phyloP scores from a whole-genome alignment of 1,140 invertebrate species.

The Belonocnema kinseyi region DNA sequence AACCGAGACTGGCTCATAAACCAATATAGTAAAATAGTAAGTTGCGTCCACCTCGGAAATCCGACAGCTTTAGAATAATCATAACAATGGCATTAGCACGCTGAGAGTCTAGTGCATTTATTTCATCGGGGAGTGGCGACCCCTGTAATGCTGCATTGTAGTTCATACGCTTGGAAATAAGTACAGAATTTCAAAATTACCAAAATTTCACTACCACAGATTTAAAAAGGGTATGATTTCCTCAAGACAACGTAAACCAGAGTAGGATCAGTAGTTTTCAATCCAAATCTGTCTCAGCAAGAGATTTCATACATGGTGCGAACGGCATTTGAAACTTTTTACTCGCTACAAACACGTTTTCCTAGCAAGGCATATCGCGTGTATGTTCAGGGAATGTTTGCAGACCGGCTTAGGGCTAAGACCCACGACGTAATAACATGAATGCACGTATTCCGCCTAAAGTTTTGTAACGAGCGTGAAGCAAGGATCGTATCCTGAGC shows the following conservation, averaged over 20 bases:
- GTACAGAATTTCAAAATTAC: too few relatives aligned
- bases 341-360: slow-evolving; percentile 42
- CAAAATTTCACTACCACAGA: too few relatives aligned
- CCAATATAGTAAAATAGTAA: too few relatives aligned
- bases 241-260: not conserved
- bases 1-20: too few relatives aligned
- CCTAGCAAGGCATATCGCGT: slow-evolving; percentile 47
- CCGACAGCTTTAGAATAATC: too few relatives aligned
- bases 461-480: slow-evolving; percentile 56
- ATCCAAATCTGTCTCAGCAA: not conserved
- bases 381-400: slow-evolving; percentile 56
- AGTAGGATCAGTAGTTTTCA: not conserved
- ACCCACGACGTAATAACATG: slow-evolving; percentile 56
- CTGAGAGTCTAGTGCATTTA: too few relatives aligned
- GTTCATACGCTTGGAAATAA: too few relatives aligned
- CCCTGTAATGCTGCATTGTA: too few relatives aligned
- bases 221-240: too few relatives aligned
- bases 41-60: too few relatives aligned
- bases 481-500: slow-evolving; percentile 45
- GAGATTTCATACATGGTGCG: slow-evolving; percentile 51
- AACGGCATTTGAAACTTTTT: slow-evolving; percentile 57
- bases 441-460: slow-evolving; percentile 55
- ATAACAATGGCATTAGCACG: too few relatives aligned
- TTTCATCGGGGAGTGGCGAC: too few relatives aligned
- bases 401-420: slow-evolving; percentile 56